Evolutionary conservation across 2,113 vertebrate genomes (phyloP), one percentile per base, ranked within the genome.

Genomic region (Myanophis thanlyinensis): DNA sequence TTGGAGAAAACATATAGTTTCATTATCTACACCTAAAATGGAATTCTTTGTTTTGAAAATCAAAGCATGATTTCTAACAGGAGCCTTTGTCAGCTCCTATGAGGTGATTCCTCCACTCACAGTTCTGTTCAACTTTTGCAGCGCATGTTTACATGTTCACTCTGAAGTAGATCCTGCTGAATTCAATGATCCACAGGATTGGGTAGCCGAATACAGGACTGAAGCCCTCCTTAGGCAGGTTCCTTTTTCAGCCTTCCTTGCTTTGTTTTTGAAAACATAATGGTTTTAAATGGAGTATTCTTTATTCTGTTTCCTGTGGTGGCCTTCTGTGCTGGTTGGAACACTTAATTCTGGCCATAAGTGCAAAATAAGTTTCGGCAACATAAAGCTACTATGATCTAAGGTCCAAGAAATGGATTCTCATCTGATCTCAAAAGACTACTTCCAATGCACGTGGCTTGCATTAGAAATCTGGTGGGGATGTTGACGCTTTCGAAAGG

Each of bases 1-100:
- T 94, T 97, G 97, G 97, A 98, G 97, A 95, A 96, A 96, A 92
- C 91, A 96, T 98, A 30, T 30, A 98, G 96, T 96, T 97, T 96
- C 97, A 98, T 98, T 98, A 97, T 97, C 97, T 97, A 94, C 97
- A 96, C 97, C 96, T 95, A 97, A 97, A 86, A 98, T 96, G 96
- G 96, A 96, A 97, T 97, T 97, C 96, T 95, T 96, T 97, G 97
- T 95, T 96, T 97, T 95, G 95, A 96, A 88, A 91, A 95, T 98
- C 97, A 98, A 98, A 98, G 97, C 95, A 0, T 97, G 97, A 94
- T 94, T 94, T 97, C 96, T 95, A 95, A 80, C 2, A 20, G 67
- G 18, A 40, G 67, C 35, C 15, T 20, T 40, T 40, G n/a, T 20
- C 15, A 80, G n/a, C 18, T 40, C 5, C 67, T 1, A 40, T 1